Evolutionary conservation across 2,113 vertebrate genomes (phyloP).

Genomic region (Rhagologus leucostigma): DNA sequence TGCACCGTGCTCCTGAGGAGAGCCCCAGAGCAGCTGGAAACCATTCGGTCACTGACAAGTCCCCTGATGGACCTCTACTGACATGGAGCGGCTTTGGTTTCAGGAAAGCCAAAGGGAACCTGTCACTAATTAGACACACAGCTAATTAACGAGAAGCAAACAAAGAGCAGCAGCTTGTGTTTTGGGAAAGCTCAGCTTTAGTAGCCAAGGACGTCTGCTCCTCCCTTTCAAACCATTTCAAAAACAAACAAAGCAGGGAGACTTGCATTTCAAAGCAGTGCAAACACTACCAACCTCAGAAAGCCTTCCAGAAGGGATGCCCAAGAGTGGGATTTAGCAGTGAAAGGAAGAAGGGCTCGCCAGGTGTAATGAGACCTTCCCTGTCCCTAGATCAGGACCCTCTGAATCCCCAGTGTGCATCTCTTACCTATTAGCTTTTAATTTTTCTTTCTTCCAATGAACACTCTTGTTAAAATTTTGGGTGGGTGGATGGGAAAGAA

Average conservation of each 20-base stretch:
- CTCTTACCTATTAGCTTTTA: slow-evolving; percentile 1
- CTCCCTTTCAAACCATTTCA: slow-evolving; percentile 42
- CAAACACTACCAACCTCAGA: slow-evolving; percentile 44
- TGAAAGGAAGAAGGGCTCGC: slow-evolving; percentile 46
- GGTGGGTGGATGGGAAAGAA: neutral
- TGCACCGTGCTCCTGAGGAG: neutral
- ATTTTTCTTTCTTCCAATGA: slow-evolving; percentile 30
- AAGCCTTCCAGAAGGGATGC: slow-evolving; percentile 6
- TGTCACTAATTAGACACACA: slow-evolving; percentile 71
- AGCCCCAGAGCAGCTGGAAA: slow-evolving; percentile 54
- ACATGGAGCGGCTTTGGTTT: slow-evolving; percentile 57
- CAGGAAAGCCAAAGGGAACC: slow-evolving; percentile 64
- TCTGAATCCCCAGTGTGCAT: neutral
- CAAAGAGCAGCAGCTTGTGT: slow-evolving; percentile 64
- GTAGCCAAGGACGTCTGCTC: slow-evolving; percentile 41
- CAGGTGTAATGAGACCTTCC: slow-evolving; percentile 26
- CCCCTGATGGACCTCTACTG: slow-evolving; percentile 57
- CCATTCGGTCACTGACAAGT: slow-evolving; percentile 57
- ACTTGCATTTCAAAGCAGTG: slow-evolving; percentile 53
- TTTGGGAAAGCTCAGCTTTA: slow-evolving; percentile 62
- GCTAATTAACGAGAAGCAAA: slow-evolving; percentile 70
- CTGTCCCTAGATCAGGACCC: neutral
- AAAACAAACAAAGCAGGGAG: slow-evolving; percentile 59
- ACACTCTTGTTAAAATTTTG: neutral
- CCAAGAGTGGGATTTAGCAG: slow-evolving; percentile 42